A percentile compares a stretch with the other conserved stretches of the same genome.
phyloP scores from a whole-genome alignment of 2,888 invertebrate species.

The Azorinus chamasolen region DNA sequence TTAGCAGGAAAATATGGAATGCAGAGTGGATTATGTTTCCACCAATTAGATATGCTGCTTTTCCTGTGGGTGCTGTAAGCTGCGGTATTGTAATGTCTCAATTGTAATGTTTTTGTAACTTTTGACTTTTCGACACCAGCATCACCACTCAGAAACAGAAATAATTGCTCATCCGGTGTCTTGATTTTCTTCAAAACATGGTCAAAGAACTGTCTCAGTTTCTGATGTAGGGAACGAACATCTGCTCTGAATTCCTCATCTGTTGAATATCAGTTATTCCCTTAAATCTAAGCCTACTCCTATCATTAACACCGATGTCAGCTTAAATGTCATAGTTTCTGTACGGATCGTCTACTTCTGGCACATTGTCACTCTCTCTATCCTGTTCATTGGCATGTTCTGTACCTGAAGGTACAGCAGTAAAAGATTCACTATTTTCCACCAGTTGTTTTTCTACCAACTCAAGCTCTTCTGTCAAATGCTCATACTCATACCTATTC shows the following conservation, averaged over 20 bases:
- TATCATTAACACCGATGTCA: no score
- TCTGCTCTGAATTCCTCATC: conserved; percentile 9
- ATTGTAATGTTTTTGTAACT: conserved; percentile 13
- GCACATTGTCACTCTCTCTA: no score
- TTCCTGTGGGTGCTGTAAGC: conserved; percentile 39
- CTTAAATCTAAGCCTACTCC: no score
- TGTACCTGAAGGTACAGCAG: no score
- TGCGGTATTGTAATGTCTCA: conserved; percentile 4
- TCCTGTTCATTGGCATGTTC: no score
- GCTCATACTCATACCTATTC: no score
- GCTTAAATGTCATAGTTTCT: no score
- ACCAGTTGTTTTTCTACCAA: no score
- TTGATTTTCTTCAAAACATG: conserved; percentile 18
- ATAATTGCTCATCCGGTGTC: neutral
- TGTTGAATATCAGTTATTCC: neutral
- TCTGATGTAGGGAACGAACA: conserved; percentile 18
- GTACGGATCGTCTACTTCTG: no score
- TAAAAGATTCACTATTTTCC: no score
- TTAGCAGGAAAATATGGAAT: conserved; percentile 29
- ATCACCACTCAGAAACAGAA: conserved; percentile 52
- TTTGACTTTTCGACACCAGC: conserved; percentile 43
- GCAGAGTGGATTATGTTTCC: conserved; percentile 18
- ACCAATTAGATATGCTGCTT: conserved; percentile 29
- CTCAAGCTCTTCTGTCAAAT: no score
- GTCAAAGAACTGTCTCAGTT: conserved; percentile 35